A percentile compares a stretch with the other conserved stretches of the same genome.
Evolutionary conservation across 2,113 vertebrate species (phyloP).

Genomic region (Megaceryle torquata): DNA sequence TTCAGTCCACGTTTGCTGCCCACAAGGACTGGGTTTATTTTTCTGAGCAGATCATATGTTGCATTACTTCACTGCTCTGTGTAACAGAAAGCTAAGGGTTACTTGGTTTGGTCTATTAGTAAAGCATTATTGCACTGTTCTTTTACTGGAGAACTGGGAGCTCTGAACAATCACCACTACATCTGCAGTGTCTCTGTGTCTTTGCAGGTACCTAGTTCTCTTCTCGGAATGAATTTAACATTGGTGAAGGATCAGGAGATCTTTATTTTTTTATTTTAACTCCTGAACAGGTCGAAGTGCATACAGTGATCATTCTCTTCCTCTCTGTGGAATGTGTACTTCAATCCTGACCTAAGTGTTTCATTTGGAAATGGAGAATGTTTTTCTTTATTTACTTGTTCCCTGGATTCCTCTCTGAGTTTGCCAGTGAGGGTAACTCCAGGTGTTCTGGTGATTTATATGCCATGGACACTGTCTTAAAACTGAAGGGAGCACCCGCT

Average conservation of each 20-base stretch:
- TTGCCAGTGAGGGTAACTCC: not conserved
- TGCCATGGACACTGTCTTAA: not conserved
- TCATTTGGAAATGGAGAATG: not conserved
- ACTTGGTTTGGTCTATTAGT: not conserved
- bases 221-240: not conserved
- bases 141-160: not conserved
- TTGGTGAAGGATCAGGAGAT: not conserved
- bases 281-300: not conserved
- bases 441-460: not conserved
- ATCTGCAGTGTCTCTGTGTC: not conserved
- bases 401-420: not conserved
- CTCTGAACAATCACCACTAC: not conserved
- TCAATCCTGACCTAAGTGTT: not conserved
- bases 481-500: not conserved
- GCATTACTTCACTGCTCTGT: not conserved
- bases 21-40: constrained; percentile 52
- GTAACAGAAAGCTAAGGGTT: not conserved
- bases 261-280: not conserved
- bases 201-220: not conserved
- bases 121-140: not conserved
- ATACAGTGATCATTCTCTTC: not conserved
- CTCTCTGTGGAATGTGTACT: not conserved
- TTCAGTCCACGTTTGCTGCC: constrained; percentile 26
- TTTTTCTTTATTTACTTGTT: not conserved
- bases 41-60: constrained; percentile 28